Evolutionary conservation across 2,113 vertebrate species (phyloP).

Genomic region (Willisornis vidua): DNA sequence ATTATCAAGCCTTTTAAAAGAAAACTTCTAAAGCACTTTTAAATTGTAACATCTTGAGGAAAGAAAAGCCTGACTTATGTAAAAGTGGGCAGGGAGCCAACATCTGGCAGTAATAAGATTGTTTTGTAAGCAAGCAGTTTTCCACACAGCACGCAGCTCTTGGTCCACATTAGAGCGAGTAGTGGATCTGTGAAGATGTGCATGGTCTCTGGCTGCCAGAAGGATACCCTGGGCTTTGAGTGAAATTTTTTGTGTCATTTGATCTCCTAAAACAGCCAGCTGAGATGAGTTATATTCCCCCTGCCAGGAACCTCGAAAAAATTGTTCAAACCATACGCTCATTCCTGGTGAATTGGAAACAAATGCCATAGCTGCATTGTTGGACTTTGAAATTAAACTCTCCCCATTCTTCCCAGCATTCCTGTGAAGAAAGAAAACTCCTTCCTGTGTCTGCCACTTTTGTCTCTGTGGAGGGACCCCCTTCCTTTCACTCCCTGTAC

Average conservation of each 20-base stretch:
- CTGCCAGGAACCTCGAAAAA: constrained; percentile 64
- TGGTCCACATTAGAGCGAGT: constrained; percentile 40
- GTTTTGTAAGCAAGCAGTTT: constrained; percentile 76
- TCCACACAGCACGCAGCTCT: constrained; percentile 57
- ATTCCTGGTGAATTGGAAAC: constrained; percentile 71
- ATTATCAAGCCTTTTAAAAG: constrained; percentile 64
- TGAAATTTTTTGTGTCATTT: constrained; percentile 61
- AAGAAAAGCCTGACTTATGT: constrained; percentile 73
- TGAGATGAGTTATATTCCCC: constrained; percentile 67
- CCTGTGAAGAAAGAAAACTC: constrained; percentile 63
- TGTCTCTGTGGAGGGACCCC: constrained; percentile 46
- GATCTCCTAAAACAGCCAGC: constrained; percentile 64
- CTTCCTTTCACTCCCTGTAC: not conserved
- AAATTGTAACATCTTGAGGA: constrained; percentile 74
- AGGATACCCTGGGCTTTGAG: constrained; percentile 51
- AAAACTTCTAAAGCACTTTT: constrained; percentile 73
- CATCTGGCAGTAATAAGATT: constrained; percentile 79
- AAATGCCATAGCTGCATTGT: constrained; percentile 51
- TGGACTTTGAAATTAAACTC: constrained; percentile 69
- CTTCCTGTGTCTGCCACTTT: constrained; percentile 63
- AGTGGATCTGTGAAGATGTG: constrained; percentile 55
- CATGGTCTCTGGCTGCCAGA: constrained; percentile 64
- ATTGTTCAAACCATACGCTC: constrained; percentile 62
- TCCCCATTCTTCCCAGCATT: constrained; percentile 56
- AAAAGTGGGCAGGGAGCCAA: constrained; percentile 69